Base-by-base conservation (phyloP, 2,113 vertebrate genomes). In the Thamnophis sirtalis region DNA sequence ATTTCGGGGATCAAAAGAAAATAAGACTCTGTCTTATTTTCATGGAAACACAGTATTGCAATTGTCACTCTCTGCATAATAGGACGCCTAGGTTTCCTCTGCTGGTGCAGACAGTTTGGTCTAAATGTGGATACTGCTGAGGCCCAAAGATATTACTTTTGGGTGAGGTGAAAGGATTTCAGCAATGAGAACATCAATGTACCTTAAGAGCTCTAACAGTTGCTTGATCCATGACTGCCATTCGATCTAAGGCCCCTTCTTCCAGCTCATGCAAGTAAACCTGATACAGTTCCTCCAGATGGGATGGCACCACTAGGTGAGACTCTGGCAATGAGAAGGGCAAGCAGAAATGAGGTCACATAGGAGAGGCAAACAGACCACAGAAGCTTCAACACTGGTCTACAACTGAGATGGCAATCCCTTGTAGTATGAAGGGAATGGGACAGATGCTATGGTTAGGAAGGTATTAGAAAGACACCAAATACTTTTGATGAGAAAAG, bases 251-350 rank as follows among this genome's bases (percentile, higher is more conserved):
- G 89, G 96, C 97, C 92, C 97, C 97, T 50, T 99, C 98, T 1
- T 98, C 98, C 93, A 98, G 96, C 90, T 98, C 98, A 91, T 96
- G 97, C 95, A 97, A 95, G 96, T 98, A 99, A 84, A 96, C 95
- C 9, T 98, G 96, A 4, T 98, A 99, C 26, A 99, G 97, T 93
- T 98, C 97, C 94, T 98, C 97, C 84, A 99, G 97, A 50, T 97
- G 97, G 5, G 95, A 97, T 0, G 99, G 98, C 2, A 99, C 96
- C 0, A 97, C 94, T 91, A 99, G 97, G 90, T 96, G 98, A 97
- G 98, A 98, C 88, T 99, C 99, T 99, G 96, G 4, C 33, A 88
- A 43, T 91, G 11, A 19, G 24, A 19, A 51, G 43, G 24, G 8
- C 3, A 28, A 48, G 43, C 7, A 6, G 50, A 28, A 54, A 58